phyloP scores from a whole-genome alignment of 64 coral and sea anemone species.

The Acropora tenuis region DNA sequence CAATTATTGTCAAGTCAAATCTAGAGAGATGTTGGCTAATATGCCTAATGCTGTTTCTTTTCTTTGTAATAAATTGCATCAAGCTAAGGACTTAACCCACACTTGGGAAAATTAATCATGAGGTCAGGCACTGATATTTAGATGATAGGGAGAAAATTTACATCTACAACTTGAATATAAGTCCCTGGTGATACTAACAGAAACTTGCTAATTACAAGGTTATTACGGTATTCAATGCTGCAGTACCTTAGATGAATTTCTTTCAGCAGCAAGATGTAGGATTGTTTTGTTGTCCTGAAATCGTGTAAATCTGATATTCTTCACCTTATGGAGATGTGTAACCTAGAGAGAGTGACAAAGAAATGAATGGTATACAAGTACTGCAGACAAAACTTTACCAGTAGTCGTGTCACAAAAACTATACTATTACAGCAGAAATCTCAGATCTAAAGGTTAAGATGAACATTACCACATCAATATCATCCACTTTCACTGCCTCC shows the following conservation, averaged over 20 bases:
- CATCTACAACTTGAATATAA: too few relatives aligned
- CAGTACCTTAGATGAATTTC: conserved; percentile 77
- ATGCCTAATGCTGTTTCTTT: neutral
- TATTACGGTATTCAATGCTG: neutral
- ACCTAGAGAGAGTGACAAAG: conserved; percentile 53
- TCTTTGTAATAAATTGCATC: neutral
- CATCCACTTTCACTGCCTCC: conserved; percentile 91
- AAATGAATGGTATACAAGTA: neutral
- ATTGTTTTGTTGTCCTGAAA: conserved; percentile 96
- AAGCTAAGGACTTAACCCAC: neutral
- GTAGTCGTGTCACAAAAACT: too few relatives aligned
- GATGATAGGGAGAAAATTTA: too few relatives aligned
- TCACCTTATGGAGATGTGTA: conserved; percentile 65
- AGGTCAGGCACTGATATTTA: too few relatives aligned
- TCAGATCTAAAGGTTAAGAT: too few relatives aligned
- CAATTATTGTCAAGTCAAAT: neutral
- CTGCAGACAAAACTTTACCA: neutral
- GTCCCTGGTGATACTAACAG: too few relatives aligned
- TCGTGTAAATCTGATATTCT: conserved; percentile 80
- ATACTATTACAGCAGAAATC: neutral
- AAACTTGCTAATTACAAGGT: too few relatives aligned
- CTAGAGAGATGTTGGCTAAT: neutral
- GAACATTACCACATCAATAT: conserved; percentile 72
- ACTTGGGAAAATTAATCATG: too few relatives aligned
- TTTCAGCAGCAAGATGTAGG: conserved; percentile 81